phyloP scores from a whole-genome alignment of 2,888 invertebrate genomes.

The Macrosoma leucophasiata region DNA sequence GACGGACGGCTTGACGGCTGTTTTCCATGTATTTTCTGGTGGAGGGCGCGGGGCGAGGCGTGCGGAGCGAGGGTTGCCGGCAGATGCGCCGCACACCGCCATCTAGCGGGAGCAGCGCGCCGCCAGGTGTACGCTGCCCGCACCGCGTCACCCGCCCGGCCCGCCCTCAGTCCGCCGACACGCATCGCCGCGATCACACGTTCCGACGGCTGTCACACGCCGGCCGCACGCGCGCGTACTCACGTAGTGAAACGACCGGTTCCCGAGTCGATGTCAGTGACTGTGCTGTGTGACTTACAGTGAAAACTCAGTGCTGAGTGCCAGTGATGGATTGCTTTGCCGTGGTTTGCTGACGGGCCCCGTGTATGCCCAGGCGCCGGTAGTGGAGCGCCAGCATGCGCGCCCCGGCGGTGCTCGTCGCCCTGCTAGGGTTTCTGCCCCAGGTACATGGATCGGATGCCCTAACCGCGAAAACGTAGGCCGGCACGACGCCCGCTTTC shows the following conservation, averaged over 20 bases:
- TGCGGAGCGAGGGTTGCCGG: slow-evolving; percentile 38
- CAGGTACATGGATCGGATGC: slow-evolving; percentile 72
- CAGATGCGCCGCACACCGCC: slow-evolving; percentile 73
- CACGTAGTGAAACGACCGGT: slow-evolving; percentile 72
- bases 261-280: slow-evolving; percentile 66
- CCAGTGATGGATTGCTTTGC: slow-evolving; percentile 71
- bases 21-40: slow-evolving; percentile 71
- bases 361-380: slow-evolving; percentile 71
- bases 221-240: slow-evolving; percentile 66
- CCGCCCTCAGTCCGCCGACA: slow-evolving; percentile 72
- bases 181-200: slow-evolving; percentile 64
- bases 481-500: slow-evolving; percentile 60
- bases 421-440: slow-evolving; percentile 75
- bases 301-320: slow-evolving; percentile 69
- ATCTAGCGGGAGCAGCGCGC: slow-evolving; percentile 56
- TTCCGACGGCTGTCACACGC: slow-evolving; percentile 46
- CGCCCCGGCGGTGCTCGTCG: slow-evolving; percentile 72
- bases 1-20: slow-evolving; percentile 52
- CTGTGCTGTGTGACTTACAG: slow-evolving; percentile 72
- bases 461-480: slow-evolving; percentile 34
- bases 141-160: slow-evolving; percentile 65
- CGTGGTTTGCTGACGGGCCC: slow-evolving; percentile 61
- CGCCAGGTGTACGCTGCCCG: slow-evolving; percentile 64
- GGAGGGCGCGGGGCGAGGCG: slow-evolving; percentile 33
- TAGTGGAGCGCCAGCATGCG: slow-evolving; percentile 72